Percentiles rank a stretch among this genome's conserved stretches.
Evolutionary conservation across 2,113 vertebrate species (phyloP).

Genomic region (Ceyx margarethae): DNA sequence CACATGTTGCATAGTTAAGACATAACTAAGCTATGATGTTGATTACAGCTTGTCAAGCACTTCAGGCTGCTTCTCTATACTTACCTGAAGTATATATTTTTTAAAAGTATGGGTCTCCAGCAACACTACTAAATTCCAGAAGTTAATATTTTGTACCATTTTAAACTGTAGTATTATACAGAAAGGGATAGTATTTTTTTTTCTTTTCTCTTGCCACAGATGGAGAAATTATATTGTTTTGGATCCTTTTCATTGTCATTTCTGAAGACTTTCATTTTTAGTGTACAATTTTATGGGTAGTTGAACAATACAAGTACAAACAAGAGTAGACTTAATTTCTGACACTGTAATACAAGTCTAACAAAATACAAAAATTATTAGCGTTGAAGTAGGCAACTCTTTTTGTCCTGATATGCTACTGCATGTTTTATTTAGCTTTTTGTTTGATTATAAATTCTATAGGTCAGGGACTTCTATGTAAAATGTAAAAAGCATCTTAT

Average conservation of each 20-base stretch:
- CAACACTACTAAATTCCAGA: not conserved
- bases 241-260: not conserved
- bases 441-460: not conserved
- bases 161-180: not conserved
- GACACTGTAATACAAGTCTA: not conserved
- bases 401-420: not conserved
- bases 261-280: not conserved
- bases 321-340: not conserved
- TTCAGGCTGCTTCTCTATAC: not conserved
- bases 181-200: not conserved
- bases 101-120: not conserved
- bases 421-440: not conserved
- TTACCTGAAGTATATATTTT: not conserved
- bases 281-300: not conserved
- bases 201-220: rapidly evolving
- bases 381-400: not conserved
- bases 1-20: not conserved
- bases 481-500: not conserved
- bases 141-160: not conserved
- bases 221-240: not conserved
- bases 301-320: not conserved
- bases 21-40: not conserved
- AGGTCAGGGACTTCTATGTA: not conserved
- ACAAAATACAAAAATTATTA: not conserved
- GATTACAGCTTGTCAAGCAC: slow-evolving; percentile 15